Conservation (phyloP, 2,797 vertebrate genomes). For the Diceros bicornis region DNA sequence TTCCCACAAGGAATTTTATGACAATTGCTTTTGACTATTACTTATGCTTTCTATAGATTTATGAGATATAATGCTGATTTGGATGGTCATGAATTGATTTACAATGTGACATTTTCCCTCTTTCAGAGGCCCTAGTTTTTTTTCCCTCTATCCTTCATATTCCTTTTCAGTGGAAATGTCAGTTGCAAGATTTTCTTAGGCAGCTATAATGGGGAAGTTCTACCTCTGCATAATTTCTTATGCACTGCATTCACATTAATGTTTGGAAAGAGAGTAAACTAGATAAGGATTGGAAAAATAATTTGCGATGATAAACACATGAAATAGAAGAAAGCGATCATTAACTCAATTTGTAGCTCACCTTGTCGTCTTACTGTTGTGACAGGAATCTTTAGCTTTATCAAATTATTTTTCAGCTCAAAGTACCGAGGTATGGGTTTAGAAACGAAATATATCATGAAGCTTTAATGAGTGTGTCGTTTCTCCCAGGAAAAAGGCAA, state of each 20-base stretch:
- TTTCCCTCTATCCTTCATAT: background rate
- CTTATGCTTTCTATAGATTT: background rate
- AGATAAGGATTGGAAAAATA: background rate
- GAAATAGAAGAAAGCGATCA: constrained; percentile 13
- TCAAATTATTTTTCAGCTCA: constrained; percentile 58
- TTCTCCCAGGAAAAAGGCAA: background rate
- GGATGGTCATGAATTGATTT: background rate
- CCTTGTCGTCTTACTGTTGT: constrained; percentile 42
- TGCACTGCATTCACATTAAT: constrained; percentile 32
- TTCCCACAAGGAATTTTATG: background rate
- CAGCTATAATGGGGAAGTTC: constrained; percentile 1
- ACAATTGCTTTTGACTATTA: background rate
- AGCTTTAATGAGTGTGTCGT: constrained; percentile 58
- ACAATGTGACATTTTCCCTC: background rate
- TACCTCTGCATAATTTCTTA: background rate
- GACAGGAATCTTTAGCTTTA: constrained; percentile 39
- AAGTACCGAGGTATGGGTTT: constrained; percentile 17
- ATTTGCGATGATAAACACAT: constrained; percentile 19
- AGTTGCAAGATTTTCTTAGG: constrained; percentile 24
- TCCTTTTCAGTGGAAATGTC: constrained; percentile 47
- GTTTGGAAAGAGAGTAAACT: constrained; percentile 17
- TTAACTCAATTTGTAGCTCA: constrained; percentile 53
- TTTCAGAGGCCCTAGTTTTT: background rate
- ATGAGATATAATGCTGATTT: constrained; percentile 39
- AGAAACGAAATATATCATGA: constrained; percentile 25